Conservation (phyloP, 2,113 vertebrate genomes). For the Phyllopteryx taeniolatus region DNA sequence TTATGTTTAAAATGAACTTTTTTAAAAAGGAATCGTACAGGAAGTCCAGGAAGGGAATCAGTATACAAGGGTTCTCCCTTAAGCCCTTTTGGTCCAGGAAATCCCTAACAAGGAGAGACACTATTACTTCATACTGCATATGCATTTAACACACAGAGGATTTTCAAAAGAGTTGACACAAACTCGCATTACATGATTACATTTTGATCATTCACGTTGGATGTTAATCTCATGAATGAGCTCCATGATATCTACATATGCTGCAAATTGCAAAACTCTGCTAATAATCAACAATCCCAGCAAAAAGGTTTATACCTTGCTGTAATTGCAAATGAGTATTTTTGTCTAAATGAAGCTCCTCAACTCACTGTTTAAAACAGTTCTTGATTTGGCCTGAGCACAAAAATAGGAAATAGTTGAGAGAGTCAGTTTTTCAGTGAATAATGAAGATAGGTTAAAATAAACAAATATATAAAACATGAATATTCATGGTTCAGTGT, state of each 20-base stretch:
- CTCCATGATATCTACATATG: no score
- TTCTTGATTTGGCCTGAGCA: neutral
- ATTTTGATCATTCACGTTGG: no score
- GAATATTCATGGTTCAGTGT: no score
- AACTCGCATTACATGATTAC: neutral
- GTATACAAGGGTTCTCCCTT: slow-evolving; percentile 76
- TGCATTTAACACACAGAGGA: neutral
- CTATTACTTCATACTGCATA: neutral
- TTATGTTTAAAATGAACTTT: neutral
- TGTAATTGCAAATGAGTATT: no score
- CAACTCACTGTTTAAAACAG: neutral
- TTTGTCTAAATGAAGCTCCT: neutral
- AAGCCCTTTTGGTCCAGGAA: slow-evolving; percentile 74
- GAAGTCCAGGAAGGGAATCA: slow-evolving; percentile 17
- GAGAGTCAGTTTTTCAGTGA: no score
- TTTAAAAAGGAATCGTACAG: slow-evolving; percentile 30
- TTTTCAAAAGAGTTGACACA: neutral
- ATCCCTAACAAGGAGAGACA: slow-evolving; percentile 58
- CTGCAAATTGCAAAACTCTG: no score
- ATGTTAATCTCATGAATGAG: no score
- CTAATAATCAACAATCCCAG: no score
- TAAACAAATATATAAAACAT: no score
- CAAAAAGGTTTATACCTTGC: no score
- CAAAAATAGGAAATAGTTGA: neutral
- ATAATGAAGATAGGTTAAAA: no score